Base-by-base conservation (phyloP, 2,888 invertebrate species). In the Phengaris arion region DNA sequence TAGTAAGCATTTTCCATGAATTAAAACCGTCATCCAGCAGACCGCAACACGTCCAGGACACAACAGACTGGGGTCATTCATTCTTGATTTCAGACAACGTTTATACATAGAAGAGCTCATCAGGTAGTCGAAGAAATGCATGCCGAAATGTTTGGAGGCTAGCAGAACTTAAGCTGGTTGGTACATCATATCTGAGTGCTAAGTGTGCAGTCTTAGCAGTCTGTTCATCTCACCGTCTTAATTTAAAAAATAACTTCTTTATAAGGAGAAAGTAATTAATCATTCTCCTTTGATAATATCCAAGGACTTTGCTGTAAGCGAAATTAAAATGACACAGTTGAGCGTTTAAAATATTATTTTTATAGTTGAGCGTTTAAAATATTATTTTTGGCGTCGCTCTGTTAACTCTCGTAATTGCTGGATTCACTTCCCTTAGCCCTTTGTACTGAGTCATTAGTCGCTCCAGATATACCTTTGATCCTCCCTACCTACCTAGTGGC, bases 241-340 rank as follows among this genome's bases (percentile, higher is more conserved):
- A 64, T 64, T 64, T 35, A 12, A 35, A 10, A 35, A 64, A 64
- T 35, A 12, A 64, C 12, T 64, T 6, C 59, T 59, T 59, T 45
- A 12, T 52, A 52, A 45, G 64, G 35, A 64, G 45, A 64, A 45
- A 64, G 64, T 45, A 64, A 64, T 64, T 64, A 64, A 64, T 64
- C 64, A 12, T 35, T 64, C 64, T 64, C 35, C 48, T 48, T 48
- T 6, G 8, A 48, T 12, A 6, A 64, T 15, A 64, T 6, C 64
- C 35, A 64, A 64, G 10, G 64, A 10, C 35, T 59, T 22, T 10
- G 35, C 35, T 70, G n/a, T 48, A 48, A 70, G 48, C 48, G 48
- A 70, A 70, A 48, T 70, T 70, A 70, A 70, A 70, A 70, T 70
- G 70, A 70, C 51, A 70, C 51, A 70, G 70, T 70, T 70, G 48